A percentile compares a stretch with the other conserved stretches of the same genome.
These are phyloP conservation scores for Myocastor coypus DNA, from an alignment of 2,113 vertebrate species.

Conservation along the genomic window DNA sequence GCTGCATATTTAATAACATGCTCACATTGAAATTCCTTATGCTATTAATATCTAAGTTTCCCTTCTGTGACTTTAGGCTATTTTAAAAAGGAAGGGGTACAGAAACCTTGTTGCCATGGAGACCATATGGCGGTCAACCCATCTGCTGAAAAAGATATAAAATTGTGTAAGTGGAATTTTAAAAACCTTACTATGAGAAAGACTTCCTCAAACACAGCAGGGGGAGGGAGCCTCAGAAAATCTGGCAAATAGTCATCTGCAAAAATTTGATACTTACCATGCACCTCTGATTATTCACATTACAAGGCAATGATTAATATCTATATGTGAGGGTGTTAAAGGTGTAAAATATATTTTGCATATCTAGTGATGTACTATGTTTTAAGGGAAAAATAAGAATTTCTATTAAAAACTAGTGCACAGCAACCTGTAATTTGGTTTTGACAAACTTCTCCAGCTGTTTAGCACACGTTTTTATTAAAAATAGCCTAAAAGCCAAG, in stretches of 20 bases:
- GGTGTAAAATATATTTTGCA: not conserved
- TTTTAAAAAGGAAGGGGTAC: constrained; percentile 70
- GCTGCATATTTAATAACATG: constrained; percentile 74
- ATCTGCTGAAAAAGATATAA: constrained; percentile 79
- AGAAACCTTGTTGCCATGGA: constrained; percentile 87
- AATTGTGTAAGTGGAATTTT: constrained; percentile 66
- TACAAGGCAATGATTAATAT: not conserved
- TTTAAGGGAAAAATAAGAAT: not conserved
- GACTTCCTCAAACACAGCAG: not conserved
- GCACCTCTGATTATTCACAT: not conserved
- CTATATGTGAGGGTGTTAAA: not conserved
- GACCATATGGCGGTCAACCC: constrained; percentile 85
- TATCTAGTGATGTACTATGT: not conserved
- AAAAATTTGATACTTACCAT: not conserved
- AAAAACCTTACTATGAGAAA: constrained; percentile 63
- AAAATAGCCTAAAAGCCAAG: not conserved
- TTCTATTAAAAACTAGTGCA: constrained; percentile 35
- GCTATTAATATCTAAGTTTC: constrained; percentile 84
- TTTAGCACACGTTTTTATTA: constrained; percentile 35
- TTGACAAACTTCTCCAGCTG: constrained; percentile 33
- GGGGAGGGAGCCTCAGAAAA: not conserved
- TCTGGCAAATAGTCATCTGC: not conserved
- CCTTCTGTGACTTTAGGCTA: constrained; percentile 84
- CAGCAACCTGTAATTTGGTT: constrained; percentile 11
- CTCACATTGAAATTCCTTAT: constrained; percentile 66